Evolutionary conservation across 2,888 invertebrate species (phyloP).

Genomic region (Quadriops clusia): DNA sequence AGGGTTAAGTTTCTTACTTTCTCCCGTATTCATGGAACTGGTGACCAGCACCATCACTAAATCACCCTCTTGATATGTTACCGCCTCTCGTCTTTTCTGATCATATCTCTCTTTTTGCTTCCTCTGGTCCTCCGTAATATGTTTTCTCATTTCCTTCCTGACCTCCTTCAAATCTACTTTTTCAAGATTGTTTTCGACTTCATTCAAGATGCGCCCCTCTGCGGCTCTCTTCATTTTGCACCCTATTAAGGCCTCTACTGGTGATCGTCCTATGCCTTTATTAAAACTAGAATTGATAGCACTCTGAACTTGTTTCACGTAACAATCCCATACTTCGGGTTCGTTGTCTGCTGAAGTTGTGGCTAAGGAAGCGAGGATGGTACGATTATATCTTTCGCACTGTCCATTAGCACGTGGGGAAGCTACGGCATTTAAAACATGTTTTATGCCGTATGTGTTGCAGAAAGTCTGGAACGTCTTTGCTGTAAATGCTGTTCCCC

Average conservation of each 20-base stretch:
- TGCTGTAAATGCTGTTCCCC: constrained; percentile 11
- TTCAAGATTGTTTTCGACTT: constrained; percentile 8
- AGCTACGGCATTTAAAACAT: constrained; percentile 12
- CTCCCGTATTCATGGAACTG: neutral
- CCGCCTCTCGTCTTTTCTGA: neutral
- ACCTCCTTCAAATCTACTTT: constrained; percentile 1
- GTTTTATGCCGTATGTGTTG: constrained; percentile 8
- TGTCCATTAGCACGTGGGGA: constrained; percentile 13
- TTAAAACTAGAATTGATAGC: constrained; percentile 19
- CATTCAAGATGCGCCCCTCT: constrained; percentile 12
- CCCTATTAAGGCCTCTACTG: constrained; percentile 17
- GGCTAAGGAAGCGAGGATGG: constrained; percentile 3
- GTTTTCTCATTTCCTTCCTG: neutral
- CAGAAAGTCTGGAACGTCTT: constrained; percentile 9
- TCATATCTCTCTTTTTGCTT: constrained; percentile 5
- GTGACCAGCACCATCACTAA: constrained; percentile 4
- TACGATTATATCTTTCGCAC: constrained; percentile 11
- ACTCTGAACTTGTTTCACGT: constrained; percentile 17
- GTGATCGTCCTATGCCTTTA: constrained; percentile 14
- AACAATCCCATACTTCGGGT: constrained; percentile 4
- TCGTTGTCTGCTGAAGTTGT: constrained; percentile 5
- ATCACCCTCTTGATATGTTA: constrained; percentile 1
- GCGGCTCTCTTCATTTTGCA: constrained; percentile 8
- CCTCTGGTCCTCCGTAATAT: constrained; percentile 3
- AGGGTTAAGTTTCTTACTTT: constrained; percentile 1